Conservation (phyloP, 1,140 invertebrate genomes). For the Grapholita molesta region DNA sequence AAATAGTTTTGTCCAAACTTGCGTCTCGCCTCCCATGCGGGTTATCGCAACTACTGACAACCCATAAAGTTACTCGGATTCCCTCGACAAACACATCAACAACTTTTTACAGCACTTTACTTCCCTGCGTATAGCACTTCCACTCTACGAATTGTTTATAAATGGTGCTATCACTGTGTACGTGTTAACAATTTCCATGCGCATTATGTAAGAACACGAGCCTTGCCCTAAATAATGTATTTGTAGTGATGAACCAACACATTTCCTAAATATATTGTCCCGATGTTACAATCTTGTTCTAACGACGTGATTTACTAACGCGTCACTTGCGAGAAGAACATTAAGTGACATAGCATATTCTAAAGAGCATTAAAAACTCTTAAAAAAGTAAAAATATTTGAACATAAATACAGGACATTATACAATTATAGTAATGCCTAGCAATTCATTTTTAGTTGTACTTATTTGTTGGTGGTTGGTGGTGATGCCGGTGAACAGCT, state of each 20-base stretch:
- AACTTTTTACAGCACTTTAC: conserved; percentile 10
- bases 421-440: too few relatives aligned
- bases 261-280: not conserved
- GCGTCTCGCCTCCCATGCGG: conserved; percentile 10
- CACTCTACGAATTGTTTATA: conserved; percentile 13
- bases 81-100: conserved; percentile 11
- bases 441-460: too few relatives aligned
- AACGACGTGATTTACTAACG: not conserved
- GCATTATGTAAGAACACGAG: not conserved
- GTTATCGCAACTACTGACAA: conserved; percentile 9
- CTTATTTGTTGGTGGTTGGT: too few relatives aligned
- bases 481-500: too few relatives aligned
- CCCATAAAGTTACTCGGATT: conserved; percentile 10
- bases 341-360: too few relatives aligned
- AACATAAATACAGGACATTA: too few relatives aligned
- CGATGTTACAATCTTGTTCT: not conserved
- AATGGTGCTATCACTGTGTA: conserved; percentile 1
- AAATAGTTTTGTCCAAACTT: conserved; percentile 2
- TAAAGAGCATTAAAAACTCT: too few relatives aligned
- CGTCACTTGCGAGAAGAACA: not conserved
- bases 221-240: not conserved
- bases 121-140: not conserved
- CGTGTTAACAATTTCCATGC: not conserved
- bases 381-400: too few relatives aligned
- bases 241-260: not conserved